Conservation (phyloP, 1,140 invertebrate species). For the Drosophila asahinai region DNA sequence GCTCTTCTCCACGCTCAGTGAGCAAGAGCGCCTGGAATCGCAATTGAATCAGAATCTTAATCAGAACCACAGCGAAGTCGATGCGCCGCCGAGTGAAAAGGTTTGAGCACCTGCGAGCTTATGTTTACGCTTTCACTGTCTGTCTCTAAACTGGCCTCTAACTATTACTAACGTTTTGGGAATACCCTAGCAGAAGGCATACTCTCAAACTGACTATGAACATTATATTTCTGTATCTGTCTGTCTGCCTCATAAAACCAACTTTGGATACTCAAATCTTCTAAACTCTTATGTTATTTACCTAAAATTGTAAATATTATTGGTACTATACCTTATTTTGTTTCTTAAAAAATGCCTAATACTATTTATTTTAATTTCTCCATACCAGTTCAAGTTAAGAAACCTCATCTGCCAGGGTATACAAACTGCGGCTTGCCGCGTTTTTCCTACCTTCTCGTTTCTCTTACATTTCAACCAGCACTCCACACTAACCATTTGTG, state of each 20-base stretch:
- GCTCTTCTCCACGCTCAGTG: slow-evolving; percentile 87
- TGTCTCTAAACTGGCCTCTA: slow-evolving; percentile 54
- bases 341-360: neutral
- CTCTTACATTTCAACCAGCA: slow-evolving; percentile 41
- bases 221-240: neutral
- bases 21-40: slow-evolving; percentile 86
- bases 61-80: slow-evolving; percentile 60
- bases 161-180: slow-evolving; percentile 51
- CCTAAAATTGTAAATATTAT: no score
- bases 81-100: slow-evolving; percentile 72
- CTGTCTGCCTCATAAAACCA: neutral
- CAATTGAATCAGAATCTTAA: slow-evolving; percentile 67
- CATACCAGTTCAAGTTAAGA: no score
- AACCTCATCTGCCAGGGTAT: slow-evolving; percentile 15
- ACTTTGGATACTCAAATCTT: neutral
- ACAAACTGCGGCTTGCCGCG: slow-evolving; percentile 18
- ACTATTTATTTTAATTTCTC: neutral
- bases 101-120: slow-evolving; percentile 56
- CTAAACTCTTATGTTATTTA: no score
- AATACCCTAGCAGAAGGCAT: slow-evolving; percentile 64
- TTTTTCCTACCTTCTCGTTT: slow-evolving; percentile 60
- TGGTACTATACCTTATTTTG: neutral
- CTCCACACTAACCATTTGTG: slow-evolving; percentile 29
- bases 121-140: slow-evolving; percentile 54
- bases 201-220: slow-evolving; percentile 40